Evolutionary conservation across 2,888 invertebrate species (phyloP), one percentile per base, ranked within the genome.

Genomic region (Ornithoptera alexandrae): DNA sequence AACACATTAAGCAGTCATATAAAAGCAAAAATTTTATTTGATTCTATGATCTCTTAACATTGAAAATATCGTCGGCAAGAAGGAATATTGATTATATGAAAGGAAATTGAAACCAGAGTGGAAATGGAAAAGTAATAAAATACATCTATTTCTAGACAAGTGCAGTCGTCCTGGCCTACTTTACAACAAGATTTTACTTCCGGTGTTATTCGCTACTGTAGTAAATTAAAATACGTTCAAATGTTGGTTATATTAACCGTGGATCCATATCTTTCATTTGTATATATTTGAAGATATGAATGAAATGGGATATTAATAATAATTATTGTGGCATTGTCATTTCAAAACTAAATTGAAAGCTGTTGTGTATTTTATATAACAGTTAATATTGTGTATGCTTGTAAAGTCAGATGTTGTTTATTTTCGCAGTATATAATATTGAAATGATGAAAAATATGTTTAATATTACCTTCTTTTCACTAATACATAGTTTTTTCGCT

Each of bases 111-210:
- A 92, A 90, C 88, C 91, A 87, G 90, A 87, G 84, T 86, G 92
- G 92, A 91, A 91, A 92, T 92, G 88, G 89, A 90, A 92, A 90
- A 92, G 92, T 91, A 92, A 68, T 92, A 92, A 92, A 92, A 92
- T 91, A 90, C 90, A 90, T 86, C 87, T 87, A 70, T 89, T 89
- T 87, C 86, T 83, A 85, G 90, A 90, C 87, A 89, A 90, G 88
- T 87, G 81, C 79, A 70, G 76, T 39, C 59, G 58, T 58, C 58
- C 42, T 50, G 46, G 69, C 69, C 66, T 62, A 70, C 66, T 70
- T 70, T 66, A 69, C 61, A 50, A 62, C 58, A 66, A 66, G 62
- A 62, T 66, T 66, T 62, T 66, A 58, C 30, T 70, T 4, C 60
- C 59, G 65, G 39, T 15, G 17, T 61, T n/a, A 60, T 64, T 60